Evolutionary conservation across 2,888 invertebrate species (phyloP).

Genomic region (Aleiodes leptofemur): DNA sequence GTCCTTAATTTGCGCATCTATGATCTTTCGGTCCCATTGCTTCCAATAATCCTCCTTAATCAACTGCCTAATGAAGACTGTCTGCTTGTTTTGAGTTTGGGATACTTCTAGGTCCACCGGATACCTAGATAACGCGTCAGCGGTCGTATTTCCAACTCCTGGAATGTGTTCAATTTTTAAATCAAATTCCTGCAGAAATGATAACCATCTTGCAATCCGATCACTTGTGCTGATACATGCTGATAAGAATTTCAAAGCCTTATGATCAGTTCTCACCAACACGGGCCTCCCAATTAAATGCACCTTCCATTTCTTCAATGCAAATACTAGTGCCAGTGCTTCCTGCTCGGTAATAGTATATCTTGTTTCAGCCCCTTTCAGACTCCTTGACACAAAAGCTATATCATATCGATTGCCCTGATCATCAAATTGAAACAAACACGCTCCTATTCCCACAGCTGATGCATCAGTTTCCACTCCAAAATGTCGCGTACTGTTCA

Average conservation of each 20-base stretch:
- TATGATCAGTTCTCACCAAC: conserved; percentile 15
- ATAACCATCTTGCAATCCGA: conserved; percentile 21
- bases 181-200: conserved; percentile 26
- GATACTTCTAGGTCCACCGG: background rate
- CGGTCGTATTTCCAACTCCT: conserved; percentile 1
- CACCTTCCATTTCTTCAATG: conserved; percentile 31
- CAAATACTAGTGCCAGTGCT: conserved; percentile 36
- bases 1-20: background rate
- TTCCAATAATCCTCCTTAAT: background rate
- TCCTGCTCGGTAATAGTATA: conserved; percentile 37
- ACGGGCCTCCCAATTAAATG: conserved; percentile 17
- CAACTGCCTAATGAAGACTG: background rate
- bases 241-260: conserved; percentile 12
- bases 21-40: background rate
- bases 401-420: conserved; percentile 2
- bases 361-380: conserved; percentile 35
- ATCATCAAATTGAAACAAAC: conserved; percentile 22
- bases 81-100: background rate
- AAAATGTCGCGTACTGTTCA: background rate
- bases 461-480: conserved; percentile 27
- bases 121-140: conserved; percentile 8
- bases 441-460: background rate
- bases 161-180: conserved; percentile 16
- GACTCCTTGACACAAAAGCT: conserved; percentile 29
- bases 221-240: conserved; percentile 14